phyloP scores from a whole-genome alignment of 2,113 vertebrate species.

The Parus major region DNA sequence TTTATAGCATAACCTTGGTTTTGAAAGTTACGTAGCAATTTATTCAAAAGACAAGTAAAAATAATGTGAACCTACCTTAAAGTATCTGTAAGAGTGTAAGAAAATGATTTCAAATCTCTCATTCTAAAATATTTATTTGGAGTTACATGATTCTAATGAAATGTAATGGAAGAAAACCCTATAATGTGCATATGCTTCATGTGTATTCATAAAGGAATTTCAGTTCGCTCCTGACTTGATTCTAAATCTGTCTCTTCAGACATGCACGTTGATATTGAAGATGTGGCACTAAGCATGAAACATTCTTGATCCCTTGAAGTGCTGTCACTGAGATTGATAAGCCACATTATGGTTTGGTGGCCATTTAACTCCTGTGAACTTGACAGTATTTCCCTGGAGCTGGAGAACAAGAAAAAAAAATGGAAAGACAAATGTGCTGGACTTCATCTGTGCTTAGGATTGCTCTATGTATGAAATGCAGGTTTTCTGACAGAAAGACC shows the following conservation, averaged over 20 bases:
- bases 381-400: neutral
- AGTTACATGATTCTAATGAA: neutral
- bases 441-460: neutral
- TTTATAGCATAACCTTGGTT: neutral
- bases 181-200: neutral
- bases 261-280: constrained; percentile 7
- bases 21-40: neutral
- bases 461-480: neutral
- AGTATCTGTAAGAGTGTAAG: neutral
- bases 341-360: neutral
- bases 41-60: neutral
- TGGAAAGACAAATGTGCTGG: neutral
- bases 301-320: neutral
- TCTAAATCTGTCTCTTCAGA: neutral
- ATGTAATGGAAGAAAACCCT: neutral
- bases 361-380: constrained; percentile 25
- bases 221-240: neutral
- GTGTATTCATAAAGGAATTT: neutral
- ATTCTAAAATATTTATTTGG: neutral
- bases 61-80: neutral
- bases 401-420: neutral
- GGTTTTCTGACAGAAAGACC: neutral
- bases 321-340: constrained; percentile 45
- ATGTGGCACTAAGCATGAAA: neutral
- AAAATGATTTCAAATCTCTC: neutral